Base-by-base conservation (phyloP, 1,140 invertebrate species). In the Hestina assimilis region DNA sequence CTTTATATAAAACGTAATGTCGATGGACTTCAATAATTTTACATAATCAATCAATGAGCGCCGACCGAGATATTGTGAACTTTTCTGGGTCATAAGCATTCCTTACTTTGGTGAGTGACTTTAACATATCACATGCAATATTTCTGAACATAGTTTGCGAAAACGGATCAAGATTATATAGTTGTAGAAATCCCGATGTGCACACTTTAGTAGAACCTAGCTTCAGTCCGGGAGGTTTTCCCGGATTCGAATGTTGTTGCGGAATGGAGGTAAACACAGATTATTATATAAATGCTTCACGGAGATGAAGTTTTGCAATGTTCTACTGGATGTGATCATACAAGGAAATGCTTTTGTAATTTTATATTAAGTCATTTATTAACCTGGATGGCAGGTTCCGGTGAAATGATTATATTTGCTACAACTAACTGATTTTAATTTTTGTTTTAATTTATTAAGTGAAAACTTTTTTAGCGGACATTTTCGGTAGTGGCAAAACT, bases 11-110 rank as follows among this genome's bases (percentile, higher is more conserved):
- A 5, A 14, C 5, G 29, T 12, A 31, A 31, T 47, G n/a, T 21
- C 11, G 4, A 47, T 47, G 20, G n/a, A 31, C 17, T n/a, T 31
- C 20, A 21, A 31, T 3, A 19, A 38, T 28, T 31, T 47, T 47
- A 47, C 28, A 31, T 35, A 47, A 47, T 47, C 29, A 21, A 33
- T 21, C 31, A 33, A 47, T 38, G 19, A 47, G n/a, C 45, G 45
- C 4, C 29, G 45, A 21, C 45, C 45, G 33, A 38, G 15, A 38
- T 38, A 14, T 38, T 9, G 2, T 38, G 33, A 38, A 38, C 33
- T 38, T 38, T 38, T 38, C 33, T 38, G 19, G 17, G 33, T 38
- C 19, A 38, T 17, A 35, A 2, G 8, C 17, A 19, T n/a, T 20
- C 9, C 5, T 6, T 33, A 14, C 1, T 33, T 11, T 7, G 31